Evolutionary conservation across 2,888 invertebrate species (phyloP).

Genomic region (Drosophila mulleri): DNA sequence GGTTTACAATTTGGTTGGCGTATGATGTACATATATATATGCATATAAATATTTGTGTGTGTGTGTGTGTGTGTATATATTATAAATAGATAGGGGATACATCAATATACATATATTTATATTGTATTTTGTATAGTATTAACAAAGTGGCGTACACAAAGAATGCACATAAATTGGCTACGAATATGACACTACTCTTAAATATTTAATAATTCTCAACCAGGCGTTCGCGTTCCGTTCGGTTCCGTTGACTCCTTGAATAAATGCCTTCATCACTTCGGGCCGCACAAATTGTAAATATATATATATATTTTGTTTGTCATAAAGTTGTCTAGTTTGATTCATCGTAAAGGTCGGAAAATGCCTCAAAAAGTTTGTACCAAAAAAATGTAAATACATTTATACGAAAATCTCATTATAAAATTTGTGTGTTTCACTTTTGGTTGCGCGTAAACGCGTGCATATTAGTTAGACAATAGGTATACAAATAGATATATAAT

Average conservation of each 20-base stretch:
- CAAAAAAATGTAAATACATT: conserved; percentile 69
- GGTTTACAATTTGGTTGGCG: conserved; percentile 34
- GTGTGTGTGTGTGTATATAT: conserved; percentile 2
- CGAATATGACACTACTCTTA: conserved; percentile 63
- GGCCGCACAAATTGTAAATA: conserved; percentile 50
- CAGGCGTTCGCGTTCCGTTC: conserved; percentile 2
- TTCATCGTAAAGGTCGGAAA: conserved; percentile 55
- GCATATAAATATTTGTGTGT: neutral
- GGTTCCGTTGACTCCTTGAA: conserved; percentile 7
- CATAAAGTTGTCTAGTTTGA: conserved; percentile 49
- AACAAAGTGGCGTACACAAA: conserved; percentile 58
- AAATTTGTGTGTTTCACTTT: conserved; percentile 46
- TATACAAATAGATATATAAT: conserved; percentile 38
- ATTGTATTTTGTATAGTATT: conserved; percentile 43
- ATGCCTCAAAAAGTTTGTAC: conserved; percentile 77
- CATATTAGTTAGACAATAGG: conserved; percentile 34
- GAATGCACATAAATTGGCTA: conserved; percentile 64
- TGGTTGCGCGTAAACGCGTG: conserved; percentile 30
- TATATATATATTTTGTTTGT: conserved; percentile 33
- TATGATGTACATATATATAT: conserved; percentile 15
- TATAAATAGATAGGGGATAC: conserved; percentile 30
- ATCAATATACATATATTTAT: conserved; percentile 28
- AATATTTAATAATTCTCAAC: conserved; percentile 39
- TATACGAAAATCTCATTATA: conserved; percentile 70
- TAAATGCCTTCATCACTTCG: conserved; percentile 44